Evolutionary conservation across 2,888 invertebrate species (phyloP).

Genomic region (Branchipolynoe longqiensis): DNA sequence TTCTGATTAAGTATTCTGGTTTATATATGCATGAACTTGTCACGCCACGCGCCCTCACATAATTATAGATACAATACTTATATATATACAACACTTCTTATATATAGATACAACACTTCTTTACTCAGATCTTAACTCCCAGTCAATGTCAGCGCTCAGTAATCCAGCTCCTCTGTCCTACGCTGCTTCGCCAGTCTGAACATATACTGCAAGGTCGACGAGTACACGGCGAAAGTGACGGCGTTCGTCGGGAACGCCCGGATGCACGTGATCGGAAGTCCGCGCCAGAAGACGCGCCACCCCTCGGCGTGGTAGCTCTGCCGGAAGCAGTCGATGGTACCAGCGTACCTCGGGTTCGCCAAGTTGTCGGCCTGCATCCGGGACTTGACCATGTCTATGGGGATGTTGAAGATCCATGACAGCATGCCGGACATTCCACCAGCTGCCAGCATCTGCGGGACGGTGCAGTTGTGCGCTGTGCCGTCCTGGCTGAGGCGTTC

Average conservation of each 20-base stretch:
- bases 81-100: too few relatives aligned
- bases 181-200: not conserved
- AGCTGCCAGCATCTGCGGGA: conserved; percentile 69
- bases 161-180: not conserved
- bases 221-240: conserved; percentile 84
- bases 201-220: conserved; percentile 54
- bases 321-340: conserved; percentile 85
- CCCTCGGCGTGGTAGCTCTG: conserved; percentile 85
- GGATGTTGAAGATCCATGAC: conserved; percentile 88
- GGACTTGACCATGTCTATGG: conserved; percentile 89
- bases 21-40: too few relatives aligned
- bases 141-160: too few relatives aligned
- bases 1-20: too few relatives aligned
- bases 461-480: conserved; percentile 22
- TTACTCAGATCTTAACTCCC: too few relatives aligned
- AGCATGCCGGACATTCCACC: conserved; percentile 84
- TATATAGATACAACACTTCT: too few relatives aligned
- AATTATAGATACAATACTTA: too few relatives aligned
- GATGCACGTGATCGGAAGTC: conserved; percentile 85
- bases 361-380: conserved; percentile 86
- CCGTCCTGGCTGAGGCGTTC: conserved; percentile 68
- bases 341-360: conserved; percentile 83
- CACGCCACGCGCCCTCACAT: too few relatives aligned
- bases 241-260: conserved; percentile 88
- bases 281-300: conserved; percentile 85